Conservation (phyloP, 2,888 invertebrate species). For the Cylindroiulus punctatus region DNA sequence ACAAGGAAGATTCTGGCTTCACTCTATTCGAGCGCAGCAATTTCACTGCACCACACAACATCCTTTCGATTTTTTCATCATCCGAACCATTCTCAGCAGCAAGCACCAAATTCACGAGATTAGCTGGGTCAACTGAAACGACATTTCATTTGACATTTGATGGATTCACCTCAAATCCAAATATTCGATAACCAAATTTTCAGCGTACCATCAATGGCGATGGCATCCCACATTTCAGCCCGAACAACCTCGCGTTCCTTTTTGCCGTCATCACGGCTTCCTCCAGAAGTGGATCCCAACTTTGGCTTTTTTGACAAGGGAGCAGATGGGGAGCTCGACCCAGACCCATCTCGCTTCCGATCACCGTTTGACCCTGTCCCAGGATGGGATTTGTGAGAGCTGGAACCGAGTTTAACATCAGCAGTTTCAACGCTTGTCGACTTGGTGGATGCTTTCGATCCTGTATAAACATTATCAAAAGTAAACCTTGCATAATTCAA, state of each 20-base stretch:
- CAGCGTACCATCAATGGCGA: constrained; percentile 74
- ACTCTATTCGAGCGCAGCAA: constrained; percentile 79
- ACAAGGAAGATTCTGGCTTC: constrained; percentile 83
- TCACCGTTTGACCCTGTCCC: constrained; percentile 66
- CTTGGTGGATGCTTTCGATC: constrained; percentile 55
- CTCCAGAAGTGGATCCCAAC: constrained; percentile 59
- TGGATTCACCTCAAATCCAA: neutral
- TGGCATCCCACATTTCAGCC: constrained; percentile 75
- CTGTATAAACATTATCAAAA: constrained; percentile 48
- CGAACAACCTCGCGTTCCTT: constrained; percentile 57
- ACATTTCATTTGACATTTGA: neutral
- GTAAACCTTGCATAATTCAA: too few relatives aligned
- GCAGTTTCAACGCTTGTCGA: neutral
- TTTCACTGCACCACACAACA: constrained; percentile 89
- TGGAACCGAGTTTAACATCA: constrained; percentile 42
- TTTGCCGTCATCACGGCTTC: constrained; percentile 57
- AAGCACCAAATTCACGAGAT: constrained; percentile 79
- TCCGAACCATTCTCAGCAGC: constrained; percentile 82
- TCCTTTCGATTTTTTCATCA: constrained; percentile 76
- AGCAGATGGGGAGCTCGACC: constrained; percentile 63
- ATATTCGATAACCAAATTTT: neutral
- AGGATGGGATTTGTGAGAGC: constrained; percentile 77
- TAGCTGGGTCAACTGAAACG: constrained; percentile 76
- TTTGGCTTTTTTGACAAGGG: constrained; percentile 66
- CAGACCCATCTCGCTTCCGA: constrained; percentile 70